phyloP scores from a whole-genome alignment of 2,113 vertebrate species.

The Hypanus sabinus region DNA sequence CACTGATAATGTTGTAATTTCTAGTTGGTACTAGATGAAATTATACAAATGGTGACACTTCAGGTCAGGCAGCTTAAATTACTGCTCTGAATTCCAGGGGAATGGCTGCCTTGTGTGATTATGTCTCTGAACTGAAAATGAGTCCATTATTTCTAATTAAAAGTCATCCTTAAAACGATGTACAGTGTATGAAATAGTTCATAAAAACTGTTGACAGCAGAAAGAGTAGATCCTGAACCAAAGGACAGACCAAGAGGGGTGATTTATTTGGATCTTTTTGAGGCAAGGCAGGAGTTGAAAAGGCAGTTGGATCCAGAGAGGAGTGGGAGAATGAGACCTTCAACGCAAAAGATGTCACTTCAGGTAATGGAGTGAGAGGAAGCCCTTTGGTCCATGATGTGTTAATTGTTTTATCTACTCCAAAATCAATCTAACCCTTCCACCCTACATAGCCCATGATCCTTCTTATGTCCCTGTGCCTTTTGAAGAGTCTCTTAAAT shows the following conservation, averaged over 20 bases:
- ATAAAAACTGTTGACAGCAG: background rate
- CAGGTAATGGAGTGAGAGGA: background rate
- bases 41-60: slow-evolving; percentile 32
- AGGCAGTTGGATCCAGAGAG: background rate
- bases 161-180: background rate
- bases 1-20: slow-evolving; percentile 28
- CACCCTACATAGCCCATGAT: too few relatives aligned
- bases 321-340: background rate
- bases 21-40: slow-evolving; percentile 19
- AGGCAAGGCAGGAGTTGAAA: background rate
- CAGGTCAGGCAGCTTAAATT: slow-evolving; percentile 10
- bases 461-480: too few relatives aligned
- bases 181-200: background rate
- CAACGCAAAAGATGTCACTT: background rate
- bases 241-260: background rate
- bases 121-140: slow-evolving; percentile 14
- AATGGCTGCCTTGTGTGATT: slow-evolving; percentile 22
- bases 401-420: too few relatives aligned
- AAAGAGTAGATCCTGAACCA: background rate
- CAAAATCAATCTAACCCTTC: too few relatives aligned
- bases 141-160: slow-evolving; percentile 19
- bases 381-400: too few relatives aligned
- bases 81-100: slow-evolving; percentile 5
- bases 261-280: background rate
- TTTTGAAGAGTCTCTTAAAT: too few relatives aligned